Evolutionary conservation across 2,797 vertebrate species (phyloP), one percentile per base, ranked within the genome.

Genomic region (Esox lucius): DNA sequence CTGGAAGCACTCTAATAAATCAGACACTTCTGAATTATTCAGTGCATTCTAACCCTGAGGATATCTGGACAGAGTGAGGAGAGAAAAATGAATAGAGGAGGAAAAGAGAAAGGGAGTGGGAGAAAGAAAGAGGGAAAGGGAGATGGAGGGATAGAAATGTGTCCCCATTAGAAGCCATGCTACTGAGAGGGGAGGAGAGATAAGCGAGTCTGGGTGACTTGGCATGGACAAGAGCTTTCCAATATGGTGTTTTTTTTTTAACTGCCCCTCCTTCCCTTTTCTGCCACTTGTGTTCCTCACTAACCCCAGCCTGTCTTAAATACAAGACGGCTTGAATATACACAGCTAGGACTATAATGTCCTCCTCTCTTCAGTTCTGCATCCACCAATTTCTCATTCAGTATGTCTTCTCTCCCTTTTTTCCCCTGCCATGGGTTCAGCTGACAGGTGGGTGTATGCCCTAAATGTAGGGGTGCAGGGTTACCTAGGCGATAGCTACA

Each of bases 21-120:
- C 88, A 91, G 83, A 75, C 53, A 76, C 7, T 68, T 78, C 64
- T 91, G 82, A 92, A 91, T 91, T 89, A 90, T 91, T 91, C 76
- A 91, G 70, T 59, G 80, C 51, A 66, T 78, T 84, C 81, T 82
- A 81, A 73, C 83, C 86, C 85, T 46, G 39, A 87, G 84, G 86
- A 87, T 75, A 72, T 80, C 68, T 69, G 65, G 76, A 78, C 59
- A 72, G 84, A 86, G 68, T 74, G 74, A 80, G 79, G 74, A 19
- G 51, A 70, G 70, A 65, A 46, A 19, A 73, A 26, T 33, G 70
- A 75, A 49, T 31, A 26, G 75, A 70, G 48, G 80, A 76, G 73
- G 17, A 17, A 33, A 76, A 80, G 78, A 68, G 4, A 62, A 76
- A 49, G 75, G 51, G 72, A 78, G 67, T 26, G 68, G 68, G 12